These are phyloP conservation scores for Prinia subflava DNA, from an alignment of 2,113 vertebrate genomes.

Conservation along the genomic window DNA sequence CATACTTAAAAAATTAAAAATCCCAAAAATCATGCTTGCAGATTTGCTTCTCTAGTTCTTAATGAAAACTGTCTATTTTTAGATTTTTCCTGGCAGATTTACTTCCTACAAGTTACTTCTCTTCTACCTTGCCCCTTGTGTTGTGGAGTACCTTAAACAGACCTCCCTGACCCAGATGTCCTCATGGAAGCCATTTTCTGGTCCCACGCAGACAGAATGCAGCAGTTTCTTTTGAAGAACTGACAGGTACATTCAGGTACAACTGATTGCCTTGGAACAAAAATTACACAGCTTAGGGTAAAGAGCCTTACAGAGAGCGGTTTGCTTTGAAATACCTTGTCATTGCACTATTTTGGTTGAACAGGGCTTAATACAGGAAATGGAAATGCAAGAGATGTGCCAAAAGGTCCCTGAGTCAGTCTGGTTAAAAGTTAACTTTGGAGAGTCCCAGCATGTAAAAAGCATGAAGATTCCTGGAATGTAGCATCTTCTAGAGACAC, in stretches of 20 bases:
- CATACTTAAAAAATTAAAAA: neutral
- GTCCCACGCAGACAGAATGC: neutral
- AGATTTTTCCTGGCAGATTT: neutral
- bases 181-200: neutral
- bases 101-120: neutral
- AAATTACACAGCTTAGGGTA: neutral
- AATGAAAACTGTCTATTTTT: neutral
- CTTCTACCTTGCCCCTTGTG: neutral
- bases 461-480: neutral
- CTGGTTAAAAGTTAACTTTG: neutral
- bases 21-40: neutral
- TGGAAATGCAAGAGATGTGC: neutral
- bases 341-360: neutral
- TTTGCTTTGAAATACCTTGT: neutral
- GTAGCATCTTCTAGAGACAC: neutral
- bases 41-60: neutral
- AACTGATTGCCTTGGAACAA: neutral
- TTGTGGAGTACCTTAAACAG: neutral
- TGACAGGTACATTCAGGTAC: neutral
- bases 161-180: neutral
- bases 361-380: neutral
- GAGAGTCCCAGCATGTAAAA: neutral
- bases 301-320: neutral
- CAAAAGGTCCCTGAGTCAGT: neutral
- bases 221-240: neutral